Conservation (phyloP, 2,888 invertebrate species). For the Anthophora plumipes region DNA sequence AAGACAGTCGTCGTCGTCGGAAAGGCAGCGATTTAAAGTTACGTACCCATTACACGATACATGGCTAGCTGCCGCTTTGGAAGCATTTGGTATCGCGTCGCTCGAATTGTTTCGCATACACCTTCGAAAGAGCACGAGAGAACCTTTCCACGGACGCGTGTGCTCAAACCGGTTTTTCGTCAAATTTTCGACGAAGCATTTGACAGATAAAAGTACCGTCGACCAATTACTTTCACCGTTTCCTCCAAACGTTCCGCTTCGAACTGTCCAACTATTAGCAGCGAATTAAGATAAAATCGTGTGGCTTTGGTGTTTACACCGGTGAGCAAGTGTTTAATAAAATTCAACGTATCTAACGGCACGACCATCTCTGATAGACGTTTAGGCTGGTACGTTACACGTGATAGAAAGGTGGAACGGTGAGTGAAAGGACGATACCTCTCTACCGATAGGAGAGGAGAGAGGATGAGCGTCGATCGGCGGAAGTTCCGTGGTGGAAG, state of each 20-base stretch:
- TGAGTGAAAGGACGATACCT: neutral
- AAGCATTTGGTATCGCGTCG: conserved; percentile 5
- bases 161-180: conserved; percentile 63
- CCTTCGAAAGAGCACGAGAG: neutral
- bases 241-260: neutral
- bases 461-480: neutral
- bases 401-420: neutral
- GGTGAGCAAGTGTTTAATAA: too few relatives aligned
- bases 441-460: too few relatives aligned
- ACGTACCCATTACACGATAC: too few relatives aligned
- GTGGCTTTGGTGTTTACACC: neutral
- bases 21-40: conserved; percentile 34
- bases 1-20: conserved; percentile 1
- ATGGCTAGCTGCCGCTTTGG: conserved; percentile 36
- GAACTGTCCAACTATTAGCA: neutral
- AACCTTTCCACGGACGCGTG: conserved; percentile 30
- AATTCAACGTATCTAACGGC: neutral
- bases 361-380: neutral
- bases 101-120: conserved; percentile 20
- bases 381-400: neutral
- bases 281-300: neutral
- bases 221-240: conserved; percentile 43
- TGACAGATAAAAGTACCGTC: conserved; percentile 50
- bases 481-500: neutral
- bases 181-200: conserved; percentile 57